Base-by-base conservation (phyloP, 2,888 invertebrate species). In the Pelosia muscerda region DNA sequence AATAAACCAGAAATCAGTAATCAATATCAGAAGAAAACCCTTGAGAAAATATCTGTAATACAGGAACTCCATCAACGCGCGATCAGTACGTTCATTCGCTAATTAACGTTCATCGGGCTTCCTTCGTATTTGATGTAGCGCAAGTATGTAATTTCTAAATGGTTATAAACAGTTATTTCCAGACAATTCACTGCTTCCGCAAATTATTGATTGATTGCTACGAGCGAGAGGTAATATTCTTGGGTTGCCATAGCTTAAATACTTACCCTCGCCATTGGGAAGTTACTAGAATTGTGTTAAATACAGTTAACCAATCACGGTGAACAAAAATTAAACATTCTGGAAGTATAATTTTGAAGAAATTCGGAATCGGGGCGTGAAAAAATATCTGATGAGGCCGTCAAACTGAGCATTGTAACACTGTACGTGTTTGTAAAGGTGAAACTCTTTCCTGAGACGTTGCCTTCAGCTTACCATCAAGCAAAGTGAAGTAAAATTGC, bases 191-290 rank as follows among this genome's bases (percentile, higher is more conserved):
- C 28, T 38, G 69, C 75, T 81, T 82, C 81, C 78, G 74, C 76
- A 63, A 79, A 79, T 79, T 78, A 78, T 77, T 82, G 79, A 82
- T 82, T 79, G 81, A 83, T 82, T 73, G 65, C 73, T 66, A 57
- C 65, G 56, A 71, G 65, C 66, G 55, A 63, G 67, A 70, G 28
- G 71, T 15, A 63, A 66, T 68, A 60, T 72, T 65, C 63, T 79
- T 59, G 67, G 58, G 72, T 63, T 74, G 68, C 74, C 66, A 60
- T 58, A 53, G 54, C 42, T 59, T 26, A 53, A 56, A 60, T 53
- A 65, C 9, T 56, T 71, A 62, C 58, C 61, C 57, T 25, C 23
- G 31, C 26, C 38, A 57, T 3, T 58, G 31, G 42, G n/a, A 57
- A 38, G 38, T 38, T 42, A 2, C 8, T 22, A n/a, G 25, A 15